A percentile compares a stretch with the other conserved stretches of the same genome.
These are phyloP conservation scores for Phortica magna DNA, from an alignment of 2,888 invertebrate species.

Conservation along the genomic window DNA sequence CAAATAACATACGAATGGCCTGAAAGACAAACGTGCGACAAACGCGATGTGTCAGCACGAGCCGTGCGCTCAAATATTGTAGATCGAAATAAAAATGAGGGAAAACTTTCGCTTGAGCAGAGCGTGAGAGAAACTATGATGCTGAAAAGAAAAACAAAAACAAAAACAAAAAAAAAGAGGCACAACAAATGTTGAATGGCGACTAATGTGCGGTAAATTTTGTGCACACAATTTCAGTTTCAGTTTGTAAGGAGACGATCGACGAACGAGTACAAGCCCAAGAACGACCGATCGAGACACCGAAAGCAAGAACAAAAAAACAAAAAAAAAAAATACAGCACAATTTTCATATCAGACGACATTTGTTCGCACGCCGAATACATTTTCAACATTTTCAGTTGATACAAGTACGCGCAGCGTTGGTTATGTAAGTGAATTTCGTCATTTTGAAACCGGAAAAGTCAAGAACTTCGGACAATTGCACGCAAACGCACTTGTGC, in stretches of 20 bases:
- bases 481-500: not conserved
- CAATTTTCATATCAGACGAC: constrained; percentile 9
- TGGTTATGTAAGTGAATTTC: constrained; percentile 30
- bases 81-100: not conserved
- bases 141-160: constrained; percentile 33
- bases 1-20: constrained; percentile 10
- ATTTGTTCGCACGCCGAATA: constrained; percentile 3
- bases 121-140: not conserved
- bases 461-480: not conserved
- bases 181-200: constrained; percentile 36
- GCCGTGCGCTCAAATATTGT: not conserved
- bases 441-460: not conserved
- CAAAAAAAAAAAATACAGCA: not conserved
- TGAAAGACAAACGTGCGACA: constrained; percentile 19
- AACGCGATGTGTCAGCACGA: constrained; percentile 9
- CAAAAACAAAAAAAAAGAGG: constrained; percentile 44
- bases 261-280: constrained; percentile 67
- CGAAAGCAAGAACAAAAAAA: constrained; percentile 7
- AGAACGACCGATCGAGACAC: constrained; percentile 6
- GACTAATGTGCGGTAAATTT: constrained; percentile 57
- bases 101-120: not conserved
- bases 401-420: not conserved
- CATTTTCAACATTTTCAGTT: constrained; percentile 2
- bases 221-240: constrained; percentile 63
- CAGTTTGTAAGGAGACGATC: constrained; percentile 75